phyloP scores from a whole-genome alignment of 2,888 invertebrate species.

The Hedya salicella region DNA sequence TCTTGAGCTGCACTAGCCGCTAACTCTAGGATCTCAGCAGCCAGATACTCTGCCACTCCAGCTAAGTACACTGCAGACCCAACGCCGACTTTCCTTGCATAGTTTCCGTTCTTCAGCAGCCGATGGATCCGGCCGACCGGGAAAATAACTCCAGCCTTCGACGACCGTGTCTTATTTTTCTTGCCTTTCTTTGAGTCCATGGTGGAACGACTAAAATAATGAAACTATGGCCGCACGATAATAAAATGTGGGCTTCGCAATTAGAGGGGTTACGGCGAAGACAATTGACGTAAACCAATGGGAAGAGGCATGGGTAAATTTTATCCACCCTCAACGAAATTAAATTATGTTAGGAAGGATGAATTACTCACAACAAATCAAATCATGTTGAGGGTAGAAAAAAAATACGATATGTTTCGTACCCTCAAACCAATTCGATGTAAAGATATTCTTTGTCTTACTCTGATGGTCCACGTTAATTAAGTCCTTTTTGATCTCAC shows the following conservation, averaged over 20 bases:
- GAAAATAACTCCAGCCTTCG: constrained; percentile 30
- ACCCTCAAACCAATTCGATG: no score
- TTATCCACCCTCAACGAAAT: neutral
- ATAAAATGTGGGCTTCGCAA: neutral
- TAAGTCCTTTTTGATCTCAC: no score
- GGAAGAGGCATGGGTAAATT: neutral
- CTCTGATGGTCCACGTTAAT: no score
- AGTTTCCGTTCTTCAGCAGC: constrained; percentile 28
- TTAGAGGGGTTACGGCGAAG: constrained; percentile 4
- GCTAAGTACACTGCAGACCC: constrained; percentile 27
- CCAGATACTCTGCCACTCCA: constrained; percentile 18
- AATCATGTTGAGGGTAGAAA: no score
- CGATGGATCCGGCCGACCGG: constrained; percentile 35
- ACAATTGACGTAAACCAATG: neutral
- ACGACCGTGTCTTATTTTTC: constrained; percentile 35
- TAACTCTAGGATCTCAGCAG: constrained; percentile 31
- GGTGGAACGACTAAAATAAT: neutral
- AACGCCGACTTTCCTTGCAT: constrained; percentile 27
- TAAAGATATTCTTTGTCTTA: no score
- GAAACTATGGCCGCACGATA: neutral
- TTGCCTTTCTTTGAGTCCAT: constrained; percentile 29
- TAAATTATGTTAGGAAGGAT: no score
- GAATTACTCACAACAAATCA: no score
- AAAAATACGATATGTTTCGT: no score
- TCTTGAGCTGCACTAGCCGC: constrained; percentile 28